Evolutionary conservation across 2,113 vertebrate genomes (phyloP).

Genomic region (Macroglossus sobrinus): DNA sequence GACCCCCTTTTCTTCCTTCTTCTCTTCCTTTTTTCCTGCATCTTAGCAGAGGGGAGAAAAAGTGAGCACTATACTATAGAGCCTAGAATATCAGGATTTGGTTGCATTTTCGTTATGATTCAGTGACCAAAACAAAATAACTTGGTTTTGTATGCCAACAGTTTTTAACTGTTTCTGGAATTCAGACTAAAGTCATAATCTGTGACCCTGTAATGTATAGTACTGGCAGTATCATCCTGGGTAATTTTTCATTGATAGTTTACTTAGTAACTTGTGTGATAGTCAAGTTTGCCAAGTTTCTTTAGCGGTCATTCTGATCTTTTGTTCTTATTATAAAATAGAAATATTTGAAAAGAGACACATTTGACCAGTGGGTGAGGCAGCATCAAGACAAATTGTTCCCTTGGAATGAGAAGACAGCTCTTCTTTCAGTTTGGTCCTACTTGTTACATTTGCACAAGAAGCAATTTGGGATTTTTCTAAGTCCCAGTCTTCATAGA

Average conservation of each 20-base stretch:
- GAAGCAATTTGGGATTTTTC: not conserved
- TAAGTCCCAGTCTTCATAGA: not conserved
- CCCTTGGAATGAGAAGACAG: not conserved
- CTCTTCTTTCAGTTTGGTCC: slow-evolving; percentile 25
- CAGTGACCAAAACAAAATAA: slow-evolving; percentile 18
- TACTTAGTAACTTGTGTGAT: not conserved
- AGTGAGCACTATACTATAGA: slow-evolving; percentile 1
- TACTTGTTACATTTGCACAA: not conserved
- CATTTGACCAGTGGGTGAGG: not conserved
- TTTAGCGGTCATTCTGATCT: not conserved
- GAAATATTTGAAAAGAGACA: slow-evolving; percentile 16
- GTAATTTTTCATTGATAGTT: slow-evolving; percentile 28
- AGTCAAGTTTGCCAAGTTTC: slow-evolving; percentile 4
- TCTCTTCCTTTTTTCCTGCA: slow-evolving; percentile 26
- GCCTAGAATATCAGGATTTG: not conserved
- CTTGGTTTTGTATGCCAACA: slow-evolving; percentile 1
- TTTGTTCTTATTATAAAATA: slow-evolving; percentile 6
- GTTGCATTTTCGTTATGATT: slow-evolving; percentile 39
- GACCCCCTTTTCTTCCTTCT: slow-evolving; percentile 35
- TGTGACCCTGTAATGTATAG: not conserved
- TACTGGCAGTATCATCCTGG: not conserved
- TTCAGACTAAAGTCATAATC: slow-evolving; percentile 13
- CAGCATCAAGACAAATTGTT: not conserved
- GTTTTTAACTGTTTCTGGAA: not conserved
- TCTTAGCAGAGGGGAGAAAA: slow-evolving; percentile 25